phyloP scores from a whole-genome alignment of 2,113 vertebrate species.

The Microcebus griseorufus region DNA sequence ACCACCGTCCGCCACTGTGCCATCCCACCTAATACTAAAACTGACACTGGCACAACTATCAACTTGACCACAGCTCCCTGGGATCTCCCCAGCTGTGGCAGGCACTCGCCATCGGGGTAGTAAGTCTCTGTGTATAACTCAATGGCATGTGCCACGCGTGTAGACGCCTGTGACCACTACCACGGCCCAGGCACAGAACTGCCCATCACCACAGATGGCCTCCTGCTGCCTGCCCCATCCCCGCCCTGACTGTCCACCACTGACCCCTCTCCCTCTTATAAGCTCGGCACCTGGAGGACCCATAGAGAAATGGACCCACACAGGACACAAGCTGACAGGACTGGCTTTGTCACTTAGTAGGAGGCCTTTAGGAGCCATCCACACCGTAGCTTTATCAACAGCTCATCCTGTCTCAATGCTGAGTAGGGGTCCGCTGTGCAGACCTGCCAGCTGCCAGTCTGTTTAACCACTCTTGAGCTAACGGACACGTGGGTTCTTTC shows the following conservation, averaged over 20 bases:
- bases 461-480: not conserved
- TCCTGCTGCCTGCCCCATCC: not conserved
- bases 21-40: not conserved
- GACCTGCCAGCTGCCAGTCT: not conserved
- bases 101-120: not conserved
- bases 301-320: not conserved
- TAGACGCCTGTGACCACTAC: not conserved
- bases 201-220: too few relatives aligned
- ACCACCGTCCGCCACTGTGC: not conserved
- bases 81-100: fast-evolving
- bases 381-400: not conserved
- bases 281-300: not conserved
- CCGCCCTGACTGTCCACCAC: not conserved
- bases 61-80: fast-evolving
- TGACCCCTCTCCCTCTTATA: not conserved
- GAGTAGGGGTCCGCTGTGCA: not conserved
- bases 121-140: not conserved
- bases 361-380: not conserved
- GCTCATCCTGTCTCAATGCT: not conserved
- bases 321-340: too few relatives aligned
- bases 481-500: not conserved
- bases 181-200: not conserved
- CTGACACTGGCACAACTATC: too few relatives aligned
- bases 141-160: not conserved
- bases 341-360: not conserved